These are phyloP conservation scores for Baccha elongata DNA, from an alignment of 2,888 invertebrate species.

Conservation along the genomic window DNA sequence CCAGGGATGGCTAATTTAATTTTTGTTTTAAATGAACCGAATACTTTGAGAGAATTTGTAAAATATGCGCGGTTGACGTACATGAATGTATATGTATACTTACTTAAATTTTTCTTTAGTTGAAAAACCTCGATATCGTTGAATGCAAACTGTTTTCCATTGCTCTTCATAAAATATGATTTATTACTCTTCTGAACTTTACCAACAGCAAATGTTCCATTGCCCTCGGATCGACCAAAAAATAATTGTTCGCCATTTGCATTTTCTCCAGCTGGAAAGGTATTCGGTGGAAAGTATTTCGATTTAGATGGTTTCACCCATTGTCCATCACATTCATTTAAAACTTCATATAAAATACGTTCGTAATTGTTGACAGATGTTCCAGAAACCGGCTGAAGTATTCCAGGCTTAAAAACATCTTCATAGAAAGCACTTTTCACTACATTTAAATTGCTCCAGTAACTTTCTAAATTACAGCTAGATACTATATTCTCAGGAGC, in stretches of 20 bases:
- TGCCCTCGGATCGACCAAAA: not conserved
- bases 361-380: not conserved
- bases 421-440: slow-evolving; percentile 17
- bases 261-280: not conserved
- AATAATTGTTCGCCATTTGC: slow-evolving; percentile 1
- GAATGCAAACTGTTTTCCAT: not conserved
- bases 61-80: no score
- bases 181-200: not conserved
- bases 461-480: not conserved
- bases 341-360: not conserved
- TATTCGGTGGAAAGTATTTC: slow-evolving; percentile 9
- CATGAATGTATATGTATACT: not conserved
- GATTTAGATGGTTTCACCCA: not conserved
- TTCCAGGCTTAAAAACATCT: slow-evolving; percentile 1
- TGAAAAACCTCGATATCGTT: slow-evolving; percentile 9
- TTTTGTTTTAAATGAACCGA: no score
- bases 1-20: no score
- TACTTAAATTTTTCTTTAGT: slow-evolving; percentile 12
- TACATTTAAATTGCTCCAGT: not conserved
- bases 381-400: not conserved
- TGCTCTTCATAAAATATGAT: not conserved
- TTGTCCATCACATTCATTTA: not conserved
- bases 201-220: not conserved
- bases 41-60: no score
- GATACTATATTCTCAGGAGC: not conserved